phyloP scores from a whole-genome alignment of 2,113 vertebrate species.

The Ammospiza caudacuta region DNA sequence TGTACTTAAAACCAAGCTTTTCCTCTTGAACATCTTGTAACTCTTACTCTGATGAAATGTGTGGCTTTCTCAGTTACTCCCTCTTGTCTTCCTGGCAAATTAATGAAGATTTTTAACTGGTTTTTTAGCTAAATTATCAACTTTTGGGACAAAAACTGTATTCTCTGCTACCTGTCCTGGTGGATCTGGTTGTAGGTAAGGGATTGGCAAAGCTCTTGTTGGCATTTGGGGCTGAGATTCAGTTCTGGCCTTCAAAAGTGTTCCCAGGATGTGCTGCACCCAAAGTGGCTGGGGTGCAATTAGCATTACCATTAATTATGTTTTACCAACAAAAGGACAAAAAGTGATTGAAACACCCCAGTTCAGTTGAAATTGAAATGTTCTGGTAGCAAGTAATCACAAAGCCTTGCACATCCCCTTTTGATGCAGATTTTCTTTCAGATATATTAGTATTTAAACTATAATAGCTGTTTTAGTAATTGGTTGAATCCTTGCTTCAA shows the following conservation, averaged over 20 bases:
- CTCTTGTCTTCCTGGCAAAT: background rate
- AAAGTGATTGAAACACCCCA: background rate
- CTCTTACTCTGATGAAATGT: background rate
- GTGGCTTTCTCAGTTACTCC: background rate
- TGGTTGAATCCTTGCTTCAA: background rate
- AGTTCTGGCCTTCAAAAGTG: background rate
- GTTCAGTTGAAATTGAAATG: background rate
- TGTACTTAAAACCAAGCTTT: background rate
- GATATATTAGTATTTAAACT: background rate
- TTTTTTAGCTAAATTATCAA: background rate
- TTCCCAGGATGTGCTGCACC: background rate
- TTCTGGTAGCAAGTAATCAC: background rate
- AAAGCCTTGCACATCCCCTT: background rate
- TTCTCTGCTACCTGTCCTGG: background rate
- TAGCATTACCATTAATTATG: background rate
- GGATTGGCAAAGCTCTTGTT: background rate
- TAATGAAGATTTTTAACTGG: background rate
- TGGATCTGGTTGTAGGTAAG: background rate
- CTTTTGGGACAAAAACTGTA: fast-evolving
- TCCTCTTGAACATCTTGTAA: background rate
- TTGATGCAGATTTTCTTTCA: background rate
- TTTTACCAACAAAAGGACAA: background rate
- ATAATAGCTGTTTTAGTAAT: background rate
- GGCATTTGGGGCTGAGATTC: background rate
- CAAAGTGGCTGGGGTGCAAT: fast-evolving